Conservation (phyloP, 2,113 vertebrate genomes). For the Podilymbus podiceps region DNA sequence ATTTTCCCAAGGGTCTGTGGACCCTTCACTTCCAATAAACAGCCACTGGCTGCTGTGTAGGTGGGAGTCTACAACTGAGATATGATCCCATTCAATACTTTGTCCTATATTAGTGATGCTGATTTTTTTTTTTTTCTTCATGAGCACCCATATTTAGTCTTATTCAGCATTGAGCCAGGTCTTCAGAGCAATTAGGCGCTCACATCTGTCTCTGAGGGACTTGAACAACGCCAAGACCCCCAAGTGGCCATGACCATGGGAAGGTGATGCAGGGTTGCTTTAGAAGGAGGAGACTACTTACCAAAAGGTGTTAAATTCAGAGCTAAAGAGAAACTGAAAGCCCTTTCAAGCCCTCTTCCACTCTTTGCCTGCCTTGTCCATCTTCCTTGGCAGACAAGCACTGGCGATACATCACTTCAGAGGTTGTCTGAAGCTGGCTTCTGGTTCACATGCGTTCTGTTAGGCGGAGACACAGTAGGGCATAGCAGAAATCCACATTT, state of each 20-base stretch:
- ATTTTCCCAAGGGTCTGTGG: background rate
- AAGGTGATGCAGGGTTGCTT: background rate
- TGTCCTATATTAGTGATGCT: background rate
- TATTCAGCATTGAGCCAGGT: background rate
- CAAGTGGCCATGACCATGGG: fast-evolving
- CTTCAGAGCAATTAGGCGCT: background rate
- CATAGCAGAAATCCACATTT: background rate
- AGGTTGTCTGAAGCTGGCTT: background rate
- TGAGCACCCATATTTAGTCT: background rate
- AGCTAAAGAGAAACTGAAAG: background rate
- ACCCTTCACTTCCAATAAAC: background rate
- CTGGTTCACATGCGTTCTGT: background rate
- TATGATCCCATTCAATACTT: background rate
- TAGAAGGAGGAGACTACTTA: background rate
- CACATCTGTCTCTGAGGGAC: background rate
- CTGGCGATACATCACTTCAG: background rate
- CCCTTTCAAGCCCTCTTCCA: background rate
- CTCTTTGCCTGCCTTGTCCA: background rate
- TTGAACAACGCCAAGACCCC: background rate
- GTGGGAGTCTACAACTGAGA: background rate
- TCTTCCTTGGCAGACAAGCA: background rate
- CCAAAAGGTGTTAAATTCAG: background rate
- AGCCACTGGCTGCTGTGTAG: background rate
- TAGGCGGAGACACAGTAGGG: background rate
- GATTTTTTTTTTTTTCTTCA: background rate